A percentile compares a stretch with the other conserved stretches of the same genome.
Conservation (phyloP, 2,113 vertebrate species). For the Osmerus eperlanus region DNA sequence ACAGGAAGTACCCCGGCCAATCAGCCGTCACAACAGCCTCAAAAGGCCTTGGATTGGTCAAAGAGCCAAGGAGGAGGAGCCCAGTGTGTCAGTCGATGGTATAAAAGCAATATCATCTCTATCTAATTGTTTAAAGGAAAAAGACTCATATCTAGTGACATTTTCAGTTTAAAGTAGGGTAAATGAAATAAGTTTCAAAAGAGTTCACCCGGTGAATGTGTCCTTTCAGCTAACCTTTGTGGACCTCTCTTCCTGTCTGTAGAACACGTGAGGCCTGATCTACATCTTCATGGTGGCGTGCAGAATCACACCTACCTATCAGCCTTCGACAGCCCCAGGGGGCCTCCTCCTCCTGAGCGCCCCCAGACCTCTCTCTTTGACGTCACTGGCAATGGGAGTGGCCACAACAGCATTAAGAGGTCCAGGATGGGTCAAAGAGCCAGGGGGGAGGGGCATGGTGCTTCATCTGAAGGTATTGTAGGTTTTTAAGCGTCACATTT, state of each 20-base stretch:
- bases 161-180: background rate
- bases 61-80: slow-evolving; percentile 41
- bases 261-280: too few relatives aligned
- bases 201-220: background rate
- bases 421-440: slow-evolving; percentile 4
- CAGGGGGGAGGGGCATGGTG: slow-evolving; percentile 9
- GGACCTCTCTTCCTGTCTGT: too few relatives aligned
- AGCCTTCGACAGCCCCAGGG: too few relatives aligned
- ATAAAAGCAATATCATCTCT: background rate
- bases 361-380: too few relatives aligned
- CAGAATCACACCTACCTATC: too few relatives aligned
- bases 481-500: background rate
- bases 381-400: too few relatives aligned
- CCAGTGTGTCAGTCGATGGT: slow-evolving; percentile 51
- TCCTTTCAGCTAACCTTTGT: too few relatives aligned
- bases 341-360: too few relatives aligned
- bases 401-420: slow-evolving; percentile 5
- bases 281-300: too few relatives aligned
- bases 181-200: background rate
- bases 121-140: background rate
- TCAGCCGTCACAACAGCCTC: slow-evolving; percentile 62
- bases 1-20: slow-evolving; percentile 63
- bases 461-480: background rate
- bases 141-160: background rate
- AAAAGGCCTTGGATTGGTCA: slow-evolving; percentile 68